Evolutionary conservation across 92 coral and sea anemone genomes (phyloP).

Genomic region (Ricordea florida): DNA sequence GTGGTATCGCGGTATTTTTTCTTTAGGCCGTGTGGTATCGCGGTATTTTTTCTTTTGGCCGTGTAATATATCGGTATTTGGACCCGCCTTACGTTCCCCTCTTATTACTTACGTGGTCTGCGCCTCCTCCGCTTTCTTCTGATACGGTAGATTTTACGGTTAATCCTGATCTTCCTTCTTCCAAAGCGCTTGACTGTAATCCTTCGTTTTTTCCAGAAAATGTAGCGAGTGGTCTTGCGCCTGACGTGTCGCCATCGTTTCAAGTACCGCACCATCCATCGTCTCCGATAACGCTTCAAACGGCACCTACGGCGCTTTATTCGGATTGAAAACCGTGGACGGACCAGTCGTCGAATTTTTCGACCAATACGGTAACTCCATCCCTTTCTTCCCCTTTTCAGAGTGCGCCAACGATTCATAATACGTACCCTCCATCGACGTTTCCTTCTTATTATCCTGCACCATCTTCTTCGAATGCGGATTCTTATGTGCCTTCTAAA

Average conservation of each 20-base stretch:
- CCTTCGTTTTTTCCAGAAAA: not conserved
- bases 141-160: not conserved
- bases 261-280: not conserved
- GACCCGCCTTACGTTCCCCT: no score
- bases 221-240: not conserved
- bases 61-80: no score
- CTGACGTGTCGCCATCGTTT: not conserved
- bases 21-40: no score
- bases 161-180: not conserved
- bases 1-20: no score
- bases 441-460: not conserved
- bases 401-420: not conserved
- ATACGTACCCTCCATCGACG: conserved; percentile 7
- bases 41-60: no score
- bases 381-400: not conserved
- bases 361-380: not conserved
- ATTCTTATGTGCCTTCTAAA: not conserved
- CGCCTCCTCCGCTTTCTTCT: not conserved
- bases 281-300: not conserved
- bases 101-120: no score
- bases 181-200: not conserved
- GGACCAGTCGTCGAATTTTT: not conserved
- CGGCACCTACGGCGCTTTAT: conserved; percentile 1
- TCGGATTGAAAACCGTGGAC: not conserved
- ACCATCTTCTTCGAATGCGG: not conserved